Percentiles rank a stretch among this genome's conserved stretches.
phyloP scores from a whole-genome alignment of 2,888 invertebrate species.

The Meloe dianella region DNA sequence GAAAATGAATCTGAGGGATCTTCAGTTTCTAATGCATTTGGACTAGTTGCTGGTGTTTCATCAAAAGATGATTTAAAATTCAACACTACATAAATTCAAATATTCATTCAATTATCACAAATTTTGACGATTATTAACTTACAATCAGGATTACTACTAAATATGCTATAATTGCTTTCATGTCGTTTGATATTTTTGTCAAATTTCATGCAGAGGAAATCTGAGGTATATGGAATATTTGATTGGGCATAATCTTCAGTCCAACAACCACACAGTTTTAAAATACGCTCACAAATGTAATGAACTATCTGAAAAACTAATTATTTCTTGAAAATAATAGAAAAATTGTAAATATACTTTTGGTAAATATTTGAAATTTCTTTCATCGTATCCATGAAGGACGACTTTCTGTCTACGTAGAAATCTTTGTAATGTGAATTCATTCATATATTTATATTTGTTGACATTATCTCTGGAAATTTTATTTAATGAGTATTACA shows the following conservation, averaged over 20 bases:
- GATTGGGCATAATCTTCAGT: conserved; percentile 64
- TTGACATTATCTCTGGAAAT: conserved; percentile 55
- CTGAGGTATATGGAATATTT: conserved; percentile 66
- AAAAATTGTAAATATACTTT: conserved; percentile 65
- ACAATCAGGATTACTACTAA: conserved; percentile 51
- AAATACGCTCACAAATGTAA: conserved; percentile 76
- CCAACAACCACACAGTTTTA: conserved; percentile 72
- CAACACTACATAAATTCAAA: neutral
- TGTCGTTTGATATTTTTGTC: conserved; percentile 48
- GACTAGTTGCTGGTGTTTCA: conserved; percentile 49
- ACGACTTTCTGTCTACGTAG: conserved; percentile 73
- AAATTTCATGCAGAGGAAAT: conserved; percentile 60
- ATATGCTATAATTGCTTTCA: conserved; percentile 52
- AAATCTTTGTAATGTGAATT: conserved; percentile 74
- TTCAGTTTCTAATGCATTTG: conserved; percentile 51
- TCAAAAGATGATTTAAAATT: conserved; percentile 44
- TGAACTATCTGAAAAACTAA: conserved; percentile 70
- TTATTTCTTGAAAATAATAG: neutral
- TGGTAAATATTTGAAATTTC: conserved; percentile 76
- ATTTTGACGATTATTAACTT: too few species aligned
- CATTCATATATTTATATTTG: conserved; percentile 61
- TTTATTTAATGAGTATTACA: conserved; percentile 2
- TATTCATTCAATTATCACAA: too few species aligned
- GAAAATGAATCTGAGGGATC: conserved; percentile 48
- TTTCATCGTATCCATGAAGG: conserved; percentile 79